Percentiles rank a stretch among this genome's conserved stretches.
Evolutionary conservation across 2,888 invertebrate genomes (phyloP).

Genomic region (Rhagophthalmus giganteus): DNA sequence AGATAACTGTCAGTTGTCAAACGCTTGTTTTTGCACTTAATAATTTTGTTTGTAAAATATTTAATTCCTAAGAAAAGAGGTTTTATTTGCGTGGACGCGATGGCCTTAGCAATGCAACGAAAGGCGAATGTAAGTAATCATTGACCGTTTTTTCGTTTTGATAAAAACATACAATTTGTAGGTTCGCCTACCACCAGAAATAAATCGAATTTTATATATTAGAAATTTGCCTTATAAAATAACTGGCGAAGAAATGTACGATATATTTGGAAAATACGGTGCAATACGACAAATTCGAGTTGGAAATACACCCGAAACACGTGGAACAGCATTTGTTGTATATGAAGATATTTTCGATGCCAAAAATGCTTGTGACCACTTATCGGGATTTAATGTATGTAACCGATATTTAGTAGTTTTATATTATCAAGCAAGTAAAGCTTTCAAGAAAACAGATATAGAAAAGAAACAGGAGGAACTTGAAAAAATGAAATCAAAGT

Average conservation of each 20-base stretch:
- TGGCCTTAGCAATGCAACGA: conserved; percentile 75
- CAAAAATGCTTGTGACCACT: conserved; percentile 98
- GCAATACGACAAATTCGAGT: conserved; percentile 98
- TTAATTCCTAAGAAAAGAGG: too few relatives aligned
- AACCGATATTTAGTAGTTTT: conserved; percentile 98
- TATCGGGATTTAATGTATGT: conserved; percentile 98
- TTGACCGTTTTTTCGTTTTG: too few relatives aligned
- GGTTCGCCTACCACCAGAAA: conserved; percentile 98
- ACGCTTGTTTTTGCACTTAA: too few relatives aligned
- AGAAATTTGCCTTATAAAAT: conserved; percentile 99
- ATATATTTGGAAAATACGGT: conserved; percentile 99
- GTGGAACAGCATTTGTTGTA: conserved; percentile 98
- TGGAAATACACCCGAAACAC: conserved; percentile 95
- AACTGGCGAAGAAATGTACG: conserved; percentile 99
- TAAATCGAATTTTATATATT: conserved; percentile 94
- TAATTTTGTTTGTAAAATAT: too few relatives aligned
- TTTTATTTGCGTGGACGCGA: too few relatives aligned
- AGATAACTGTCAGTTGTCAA: too few relatives aligned
- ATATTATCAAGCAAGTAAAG: conserved; percentile 96
- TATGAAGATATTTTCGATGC: conserved; percentile 99
- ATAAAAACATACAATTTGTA: conserved; percentile 52
- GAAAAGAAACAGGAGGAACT: conserved; percentile 96
- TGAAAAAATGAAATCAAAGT: conserved; percentile 93
- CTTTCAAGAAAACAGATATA: conserved; percentile 92
- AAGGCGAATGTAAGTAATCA: conserved; percentile 69